A percentile compares a stretch with the other conserved stretches of the same genome.
Evolutionary conservation across 2,888 invertebrate species (phyloP).

Genomic region (Epinotia brunnichana): DNA sequence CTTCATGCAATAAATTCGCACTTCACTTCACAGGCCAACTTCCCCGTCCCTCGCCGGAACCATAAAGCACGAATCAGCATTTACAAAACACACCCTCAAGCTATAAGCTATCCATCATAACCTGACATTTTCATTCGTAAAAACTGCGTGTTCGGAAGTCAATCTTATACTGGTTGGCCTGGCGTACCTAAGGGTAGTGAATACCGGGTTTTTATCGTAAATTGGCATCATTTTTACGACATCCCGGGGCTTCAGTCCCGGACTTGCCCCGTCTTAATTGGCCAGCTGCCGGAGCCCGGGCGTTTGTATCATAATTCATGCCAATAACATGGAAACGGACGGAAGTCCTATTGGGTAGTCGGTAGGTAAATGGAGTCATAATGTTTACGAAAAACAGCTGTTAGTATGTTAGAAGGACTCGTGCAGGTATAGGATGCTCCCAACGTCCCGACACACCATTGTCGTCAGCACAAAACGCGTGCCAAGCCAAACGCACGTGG

Average conservation of each 20-base stretch:
- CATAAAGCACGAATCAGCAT: conserved; percentile 52
- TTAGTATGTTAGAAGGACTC: neutral
- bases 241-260: conserved; percentile 52
- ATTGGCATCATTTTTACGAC: conserved; percentile 64
- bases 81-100: neutral
- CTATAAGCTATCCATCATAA: neutral
- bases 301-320: conserved; percentile 27
- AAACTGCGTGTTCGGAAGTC: neutral
- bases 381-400: conserved; percentile 6
- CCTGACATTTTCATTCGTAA: neutral
- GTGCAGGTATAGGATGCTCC: neutral
- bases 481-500: neutral
- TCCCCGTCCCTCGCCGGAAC: conserved; percentile 34
- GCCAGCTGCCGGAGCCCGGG: conserved; percentile 38
- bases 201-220: conserved; percentile 60
- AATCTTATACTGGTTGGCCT: neutral
- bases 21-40: conserved; percentile 53
- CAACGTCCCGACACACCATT: neutral
- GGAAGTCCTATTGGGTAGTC: neutral
- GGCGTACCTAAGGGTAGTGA: neutral
- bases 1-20: conserved; percentile 60
- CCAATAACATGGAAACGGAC: conserved; percentile 4
- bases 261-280: conserved; percentile 52
- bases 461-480: neutral
- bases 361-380: neutral